These are phyloP conservation scores for Campaea margaritaria DNA, from an alignment of 2,888 invertebrate species.

Conservation along the genomic window DNA sequence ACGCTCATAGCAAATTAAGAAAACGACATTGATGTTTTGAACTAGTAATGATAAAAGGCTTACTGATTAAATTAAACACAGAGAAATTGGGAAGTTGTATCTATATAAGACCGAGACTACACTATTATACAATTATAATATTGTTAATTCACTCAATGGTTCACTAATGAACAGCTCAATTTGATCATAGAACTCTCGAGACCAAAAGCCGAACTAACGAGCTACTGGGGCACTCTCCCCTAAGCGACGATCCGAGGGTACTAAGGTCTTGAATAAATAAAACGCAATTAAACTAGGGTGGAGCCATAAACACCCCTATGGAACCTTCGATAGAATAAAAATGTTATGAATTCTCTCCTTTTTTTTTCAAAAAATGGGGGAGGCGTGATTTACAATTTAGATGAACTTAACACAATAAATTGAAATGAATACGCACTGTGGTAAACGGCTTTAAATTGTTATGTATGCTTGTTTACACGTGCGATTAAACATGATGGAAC, in stretches of 20 bases:
- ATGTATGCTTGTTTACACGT: constrained; percentile 49
- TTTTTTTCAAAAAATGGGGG: constrained; percentile 40
- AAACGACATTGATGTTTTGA: no score
- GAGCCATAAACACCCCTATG: constrained; percentile 48
- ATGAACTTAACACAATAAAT: constrained; percentile 42
- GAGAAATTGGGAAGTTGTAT: no score
- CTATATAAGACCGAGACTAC: neutral
- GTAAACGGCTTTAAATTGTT: constrained; percentile 45
- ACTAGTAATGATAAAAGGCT: no score
- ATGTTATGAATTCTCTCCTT: constrained; percentile 55
- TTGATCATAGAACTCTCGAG: constrained; percentile 50
- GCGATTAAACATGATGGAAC: constrained; percentile 60
- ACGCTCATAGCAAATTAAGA: neutral
- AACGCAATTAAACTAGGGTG: constrained; percentile 76
- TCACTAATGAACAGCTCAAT: constrained; percentile 48
- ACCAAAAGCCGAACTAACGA: constrained; percentile 66
- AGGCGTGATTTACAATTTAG: constrained; percentile 60
- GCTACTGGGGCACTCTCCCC: constrained; percentile 56
- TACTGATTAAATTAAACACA: neutral
- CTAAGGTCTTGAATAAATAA: constrained; percentile 79
- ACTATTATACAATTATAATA: constrained; percentile 6
- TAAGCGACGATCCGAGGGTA: constrained; percentile 58
- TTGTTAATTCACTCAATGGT: constrained; percentile 34
- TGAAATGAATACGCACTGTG: constrained; percentile 36
- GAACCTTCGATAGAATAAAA: constrained; percentile 56